Evolutionary conservation across 2,888 invertebrate genomes (phyloP).

Genomic region (Mythimna loreyi): DNA sequence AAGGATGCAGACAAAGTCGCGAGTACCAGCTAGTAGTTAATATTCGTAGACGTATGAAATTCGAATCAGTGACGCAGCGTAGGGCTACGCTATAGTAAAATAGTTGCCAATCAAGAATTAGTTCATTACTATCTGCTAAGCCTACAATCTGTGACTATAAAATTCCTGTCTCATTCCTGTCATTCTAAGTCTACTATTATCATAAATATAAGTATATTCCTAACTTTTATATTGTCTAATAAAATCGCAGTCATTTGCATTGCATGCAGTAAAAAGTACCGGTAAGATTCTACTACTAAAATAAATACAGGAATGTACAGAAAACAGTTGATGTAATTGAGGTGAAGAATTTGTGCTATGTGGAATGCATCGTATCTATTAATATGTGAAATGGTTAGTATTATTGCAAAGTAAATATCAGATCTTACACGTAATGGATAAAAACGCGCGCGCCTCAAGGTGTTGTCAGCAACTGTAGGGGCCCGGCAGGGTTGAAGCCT

Average conservation of each 20-base stretch:
- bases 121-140: no score
- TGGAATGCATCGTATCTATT: neutral
- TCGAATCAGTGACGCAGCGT: no score
- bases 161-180: neutral
- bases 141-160: neutral
- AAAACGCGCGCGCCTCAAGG: no score
- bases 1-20: no score
- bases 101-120: neutral
- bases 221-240: constrained; percentile 20
- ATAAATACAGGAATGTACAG: neutral
- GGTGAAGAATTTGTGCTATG: neutral
- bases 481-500: no score
- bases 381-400: no score
- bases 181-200: constrained; percentile 1
- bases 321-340: neutral
- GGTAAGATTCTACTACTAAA: neutral
- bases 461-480: no score
- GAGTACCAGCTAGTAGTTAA: no score
- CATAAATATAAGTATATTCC: constrained; percentile 3
- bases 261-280: constrained; percentile 15
- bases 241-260: constrained; percentile 25
- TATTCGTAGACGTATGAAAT: no score
- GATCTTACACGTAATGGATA: no score
- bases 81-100: neutral
- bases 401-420: neutral